These are phyloP conservation scores for Pachydiplax longipennis DNA, from an alignment of 2,888 invertebrate genomes.

Conservation along the genomic window DNA sequence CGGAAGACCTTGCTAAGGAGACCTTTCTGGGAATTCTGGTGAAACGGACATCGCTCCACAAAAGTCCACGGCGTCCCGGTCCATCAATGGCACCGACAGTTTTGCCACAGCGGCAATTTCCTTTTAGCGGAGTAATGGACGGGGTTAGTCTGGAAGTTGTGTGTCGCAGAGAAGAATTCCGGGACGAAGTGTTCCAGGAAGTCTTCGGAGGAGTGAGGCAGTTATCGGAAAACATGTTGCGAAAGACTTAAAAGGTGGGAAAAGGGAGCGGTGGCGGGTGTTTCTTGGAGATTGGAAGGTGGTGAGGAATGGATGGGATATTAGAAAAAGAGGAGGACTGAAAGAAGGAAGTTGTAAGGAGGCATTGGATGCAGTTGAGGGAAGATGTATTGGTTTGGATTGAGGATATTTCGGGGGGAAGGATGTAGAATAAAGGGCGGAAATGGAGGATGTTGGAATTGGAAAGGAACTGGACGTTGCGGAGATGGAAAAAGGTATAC, in stretches of 20 bases:
- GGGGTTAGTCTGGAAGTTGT: background rate
- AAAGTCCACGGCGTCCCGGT: background rate
- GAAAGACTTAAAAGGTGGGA: background rate
- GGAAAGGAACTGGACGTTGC: background rate
- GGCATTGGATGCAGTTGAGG: background rate
- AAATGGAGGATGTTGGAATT: background rate
- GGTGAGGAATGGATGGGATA: background rate
- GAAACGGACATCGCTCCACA: background rate
- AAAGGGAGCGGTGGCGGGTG: background rate
- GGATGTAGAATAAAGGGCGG: background rate
- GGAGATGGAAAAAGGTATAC: too few relatives aligned
- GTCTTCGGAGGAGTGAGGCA: background rate
- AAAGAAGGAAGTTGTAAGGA: background rate
- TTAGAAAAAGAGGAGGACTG: background rate
- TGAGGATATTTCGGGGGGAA: background rate
- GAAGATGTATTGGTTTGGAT: background rate
- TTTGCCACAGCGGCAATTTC: conserved; percentile 13
- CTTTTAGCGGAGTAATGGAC: background rate
- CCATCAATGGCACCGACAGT: background rate
- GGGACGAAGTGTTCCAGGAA: background rate
- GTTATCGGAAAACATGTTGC: background rate
- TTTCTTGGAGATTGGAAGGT: background rate
- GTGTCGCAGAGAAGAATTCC: background rate
- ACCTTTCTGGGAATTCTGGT: background rate
- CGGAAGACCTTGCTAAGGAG: background rate